Evolutionary conservation across 53 echinoderm and acorn worm genomes (phyloP), one percentile per base, ranked within the genome.

Genomic region (Apostichopus leukothele): DNA sequence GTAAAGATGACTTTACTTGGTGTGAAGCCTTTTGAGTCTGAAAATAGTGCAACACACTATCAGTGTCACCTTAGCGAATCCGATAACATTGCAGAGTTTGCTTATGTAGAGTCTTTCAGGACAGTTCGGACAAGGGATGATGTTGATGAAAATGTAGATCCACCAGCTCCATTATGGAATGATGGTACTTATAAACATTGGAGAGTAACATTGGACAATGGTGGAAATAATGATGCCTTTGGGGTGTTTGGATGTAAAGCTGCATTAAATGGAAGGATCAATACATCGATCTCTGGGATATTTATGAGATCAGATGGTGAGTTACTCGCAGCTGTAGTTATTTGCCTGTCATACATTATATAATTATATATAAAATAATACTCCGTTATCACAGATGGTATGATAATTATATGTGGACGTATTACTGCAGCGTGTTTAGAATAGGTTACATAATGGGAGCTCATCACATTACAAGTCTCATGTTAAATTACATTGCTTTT

Each of bases 201-300:
- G 71, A 71, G 0, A 1, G 71, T 71, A 19, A 5, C 6, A 71
- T 18, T 71, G 71, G 1, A 5, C 21, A 79, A 51, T 1, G 54
- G 4, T 53, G 14, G 12, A n/a, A 14, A 22, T 39, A 54, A 79
- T 27, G 39, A 77, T 79, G 5, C 79, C 19, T 79, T 79, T 26
- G 79, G 79, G 51, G 79, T 27, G 6, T 77, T 77, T 77, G 77
- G 77, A 8, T 76, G 77, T 76, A 16, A 5, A 11, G 77, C 77
- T 7, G 26, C 77, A 2, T 50, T 50, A 26, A 0, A 13, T 26
- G 22, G 23, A 8, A 39, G 51, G 19, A 21, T 39, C 39, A 39
- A 39, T 14, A 76, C 77, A 50, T 6, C 6, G 8, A 76, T 76
- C 6, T 76, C 77, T 13, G 51, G 39, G 0, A 76, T 27, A 39